Evolutionary conservation across 2,797 vertebrate genomes (phyloP), one percentile per base, ranked within the genome.

Genomic region (Phyllotis vaccarum): DNA sequence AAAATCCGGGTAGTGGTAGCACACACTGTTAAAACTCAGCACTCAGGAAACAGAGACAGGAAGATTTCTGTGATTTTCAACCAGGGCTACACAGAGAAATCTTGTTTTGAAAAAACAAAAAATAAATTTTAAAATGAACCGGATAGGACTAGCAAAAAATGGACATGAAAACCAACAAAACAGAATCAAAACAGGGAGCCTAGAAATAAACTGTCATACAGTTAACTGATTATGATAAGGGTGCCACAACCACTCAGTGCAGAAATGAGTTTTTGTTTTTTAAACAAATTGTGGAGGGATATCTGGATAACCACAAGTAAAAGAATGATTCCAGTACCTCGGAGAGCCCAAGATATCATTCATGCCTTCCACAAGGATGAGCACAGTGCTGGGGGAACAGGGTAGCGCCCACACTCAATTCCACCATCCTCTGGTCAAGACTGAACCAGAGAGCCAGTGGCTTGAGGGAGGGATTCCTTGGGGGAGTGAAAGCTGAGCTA

Each of bases 401-500:
- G n/a, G 13, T 49, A 62, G 81, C 37, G 31, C 34, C 56, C 60
- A 56, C 27, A 93, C 56, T 85, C 74, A 85, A n/a, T 64, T 40
- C 49, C 46, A 83, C 52, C 46, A 94, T 9, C 29, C n/a, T 37
- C 76, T 85, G 72, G 85, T 40, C 17, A 72, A 72, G 37, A 27
- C 27, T 29, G 17, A 76, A 70, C 43, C 52, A 93, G 40, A 82
- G 46, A 95, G 17, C 81, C 82, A 86, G 14, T 60, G 31, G 86
- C 29, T 24, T 1, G 40, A 85, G 64, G 3, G 27, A 72, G 2
- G 19, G 56, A 56, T 54, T 89, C 68, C 79, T 83, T 56, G 43
- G 94, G 62, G 70, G 89, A 80, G 49, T 56, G 16, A 94, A 64
- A 79, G 40, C 49, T 81, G 22, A 93, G 19, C 64, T 81, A 86